These are phyloP conservation scores for Todus mexicanus DNA, from an alignment of 2,797 vertebrate genomes.

Conservation along the genomic window DNA sequence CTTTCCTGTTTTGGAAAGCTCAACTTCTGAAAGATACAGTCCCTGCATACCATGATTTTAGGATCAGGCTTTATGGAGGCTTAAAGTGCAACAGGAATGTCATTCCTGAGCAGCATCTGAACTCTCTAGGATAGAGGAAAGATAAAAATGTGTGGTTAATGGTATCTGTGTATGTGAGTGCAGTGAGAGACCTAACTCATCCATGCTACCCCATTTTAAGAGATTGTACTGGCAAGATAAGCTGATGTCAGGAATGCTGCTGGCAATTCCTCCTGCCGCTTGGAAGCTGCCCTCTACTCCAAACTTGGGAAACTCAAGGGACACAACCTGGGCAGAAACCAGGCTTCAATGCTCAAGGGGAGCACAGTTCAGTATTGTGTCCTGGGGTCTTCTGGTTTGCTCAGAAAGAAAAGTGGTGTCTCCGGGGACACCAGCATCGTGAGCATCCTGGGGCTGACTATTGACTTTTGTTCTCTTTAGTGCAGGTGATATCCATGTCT, in stretches of 20 bases:
- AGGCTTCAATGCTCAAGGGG: background rate
- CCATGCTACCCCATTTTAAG: background rate
- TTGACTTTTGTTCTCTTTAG: background rate
- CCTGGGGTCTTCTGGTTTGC: background rate
- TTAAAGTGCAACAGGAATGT: background rate
- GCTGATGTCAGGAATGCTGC: background rate
- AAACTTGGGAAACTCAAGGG: background rate
- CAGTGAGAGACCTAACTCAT: background rate
- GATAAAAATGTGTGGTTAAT: background rate
- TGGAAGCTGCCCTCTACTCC: background rate
- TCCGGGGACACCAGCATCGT: background rate
- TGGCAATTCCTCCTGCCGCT: background rate
- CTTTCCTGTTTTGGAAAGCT: background rate
- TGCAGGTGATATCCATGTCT: background rate
- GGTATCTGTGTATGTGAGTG: background rate
- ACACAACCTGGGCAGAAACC: background rate
- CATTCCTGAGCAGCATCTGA: background rate
- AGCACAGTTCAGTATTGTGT: background rate
- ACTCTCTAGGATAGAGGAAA: background rate
- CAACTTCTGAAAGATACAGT: background rate
- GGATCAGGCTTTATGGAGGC: background rate
- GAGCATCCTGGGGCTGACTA: background rate
- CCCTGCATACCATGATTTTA: fast-evolving
- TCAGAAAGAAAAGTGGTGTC: background rate
- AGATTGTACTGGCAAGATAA: background rate